A percentile compares a stretch with the other conserved stretches of the same genome.
Conservation (phyloP, 2,113 vertebrate genomes). For the Ivindomyrus marchei region DNA sequence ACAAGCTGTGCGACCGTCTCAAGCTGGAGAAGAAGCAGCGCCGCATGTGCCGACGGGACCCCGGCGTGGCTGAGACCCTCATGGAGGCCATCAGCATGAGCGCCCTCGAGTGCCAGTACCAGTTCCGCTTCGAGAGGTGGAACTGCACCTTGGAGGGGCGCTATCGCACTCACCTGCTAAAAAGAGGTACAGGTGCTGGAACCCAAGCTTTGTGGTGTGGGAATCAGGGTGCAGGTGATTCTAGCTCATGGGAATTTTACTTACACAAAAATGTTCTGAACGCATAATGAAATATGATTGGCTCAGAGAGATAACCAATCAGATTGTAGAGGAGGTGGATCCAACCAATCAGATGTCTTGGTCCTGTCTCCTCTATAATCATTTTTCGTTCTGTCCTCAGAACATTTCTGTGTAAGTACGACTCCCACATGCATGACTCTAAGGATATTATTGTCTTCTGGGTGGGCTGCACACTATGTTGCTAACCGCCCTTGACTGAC, state of each 20-base stretch:
- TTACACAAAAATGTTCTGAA: neutral
- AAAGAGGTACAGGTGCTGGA: conserved; percentile 66
- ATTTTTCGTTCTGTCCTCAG: no score
- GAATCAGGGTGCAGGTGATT: neutral
- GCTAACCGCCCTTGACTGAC: neutral
- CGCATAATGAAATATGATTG: neutral
- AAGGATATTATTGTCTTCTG: neutral
- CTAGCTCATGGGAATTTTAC: neutral
- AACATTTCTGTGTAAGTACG: neutral
- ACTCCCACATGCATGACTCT: neutral
- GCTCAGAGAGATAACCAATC: neutral
- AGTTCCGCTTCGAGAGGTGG: conserved; percentile 97
- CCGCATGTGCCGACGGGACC: conserved; percentile 93
- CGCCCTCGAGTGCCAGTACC: conserved; percentile 90
- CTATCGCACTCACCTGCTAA: conserved; percentile 83
- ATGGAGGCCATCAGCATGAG: conserved; percentile 96
- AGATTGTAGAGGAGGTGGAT: neutral
- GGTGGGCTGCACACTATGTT: neutral
- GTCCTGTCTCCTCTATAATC: neutral
- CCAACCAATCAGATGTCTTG: neutral
- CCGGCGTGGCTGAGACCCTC: conserved; percentile 88
- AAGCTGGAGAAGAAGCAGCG: conserved; percentile 97
- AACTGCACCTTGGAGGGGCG: conserved; percentile 94
- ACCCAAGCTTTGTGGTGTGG: neutral
- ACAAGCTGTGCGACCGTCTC: conserved; percentile 93